Conservation (phyloP, 2,797 vertebrate species). For the Chelmon rostratus region DNA sequence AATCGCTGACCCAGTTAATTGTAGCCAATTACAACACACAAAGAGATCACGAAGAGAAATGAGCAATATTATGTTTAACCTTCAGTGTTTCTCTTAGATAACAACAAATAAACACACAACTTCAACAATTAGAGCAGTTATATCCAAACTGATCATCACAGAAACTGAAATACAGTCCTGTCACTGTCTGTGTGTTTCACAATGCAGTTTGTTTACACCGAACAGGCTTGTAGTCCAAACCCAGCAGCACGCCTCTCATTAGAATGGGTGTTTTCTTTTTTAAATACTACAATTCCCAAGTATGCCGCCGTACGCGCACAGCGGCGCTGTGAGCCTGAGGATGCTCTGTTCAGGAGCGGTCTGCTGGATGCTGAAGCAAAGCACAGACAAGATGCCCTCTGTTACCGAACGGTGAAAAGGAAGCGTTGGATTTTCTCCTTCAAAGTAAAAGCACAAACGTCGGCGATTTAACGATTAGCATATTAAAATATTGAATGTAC, state of each 20-base stretch:
- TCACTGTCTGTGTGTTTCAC: background rate
- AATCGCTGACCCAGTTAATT: slow-evolving; percentile 7
- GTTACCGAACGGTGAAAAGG: background rate
- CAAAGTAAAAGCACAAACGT: slow-evolving; percentile 30
- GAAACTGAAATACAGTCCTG: background rate
- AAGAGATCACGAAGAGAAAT: background rate
- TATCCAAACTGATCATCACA: background rate
- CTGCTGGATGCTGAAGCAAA: slow-evolving; percentile 71
- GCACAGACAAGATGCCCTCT: background rate
- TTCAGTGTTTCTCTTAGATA: background rate
- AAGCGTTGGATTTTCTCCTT: background rate
- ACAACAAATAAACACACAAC: background rate
- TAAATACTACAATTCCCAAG: slow-evolving; percentile 69
- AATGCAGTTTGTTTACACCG: slow-evolving; percentile 22
- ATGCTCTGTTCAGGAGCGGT: slow-evolving; percentile 15
- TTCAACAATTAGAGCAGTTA: background rate
- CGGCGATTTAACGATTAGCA: too few species aligned
- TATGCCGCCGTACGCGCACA: background rate
- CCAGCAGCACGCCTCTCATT: background rate
- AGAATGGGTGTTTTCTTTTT: background rate
- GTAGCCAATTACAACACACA: background rate
- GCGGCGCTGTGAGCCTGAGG: slow-evolving; percentile 34
- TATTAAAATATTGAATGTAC: too few species aligned
- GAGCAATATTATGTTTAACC: background rate
- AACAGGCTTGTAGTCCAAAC: slow-evolving; percentile 51